Evolutionary conservation across 1,140 invertebrate species (phyloP).

Genomic region (Gonatopus flavifemur): DNA sequence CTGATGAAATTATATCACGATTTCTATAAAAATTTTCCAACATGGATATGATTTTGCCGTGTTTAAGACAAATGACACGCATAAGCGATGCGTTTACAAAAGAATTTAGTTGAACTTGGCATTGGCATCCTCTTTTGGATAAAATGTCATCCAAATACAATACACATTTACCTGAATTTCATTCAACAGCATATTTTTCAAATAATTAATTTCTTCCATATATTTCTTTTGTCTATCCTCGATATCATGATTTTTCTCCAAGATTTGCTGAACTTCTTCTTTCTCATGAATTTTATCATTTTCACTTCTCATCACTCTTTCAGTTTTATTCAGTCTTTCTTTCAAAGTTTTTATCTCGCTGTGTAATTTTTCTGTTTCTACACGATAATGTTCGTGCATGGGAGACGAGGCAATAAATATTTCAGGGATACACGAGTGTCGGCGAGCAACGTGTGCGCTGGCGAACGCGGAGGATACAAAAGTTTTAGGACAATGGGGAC

Average conservation of each 20-base stretch:
- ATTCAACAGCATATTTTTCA: slow-evolving; percentile 40
- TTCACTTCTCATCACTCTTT: slow-evolving; percentile 56
- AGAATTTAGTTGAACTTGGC: too few relatives aligned
- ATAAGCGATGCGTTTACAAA: too few relatives aligned
- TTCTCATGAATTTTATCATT: slow-evolving; percentile 44
- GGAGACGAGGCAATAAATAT: slow-evolving; percentile 25
- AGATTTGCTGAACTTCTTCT: slow-evolving; percentile 11
- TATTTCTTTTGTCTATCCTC: slow-evolving; percentile 54
- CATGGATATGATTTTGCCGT: too few relatives aligned
- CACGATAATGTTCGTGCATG: slow-evolving; percentile 46
- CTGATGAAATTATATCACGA: too few relatives aligned
- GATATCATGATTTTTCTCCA: slow-evolving; percentile 50
- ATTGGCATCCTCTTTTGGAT: too few relatives aligned
- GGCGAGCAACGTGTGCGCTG: slow-evolving; percentile 44
- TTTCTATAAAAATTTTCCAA: too few relatives aligned
- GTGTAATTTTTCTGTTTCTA: slow-evolving; percentile 61
- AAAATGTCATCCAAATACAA: too few relatives aligned
- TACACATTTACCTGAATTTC: slow-evolving; percentile 41
- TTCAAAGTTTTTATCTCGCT: slow-evolving; percentile 64
- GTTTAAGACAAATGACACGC: too few relatives aligned
- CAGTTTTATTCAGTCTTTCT: slow-evolving; percentile 61
- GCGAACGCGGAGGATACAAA: slow-evolving; percentile 48
- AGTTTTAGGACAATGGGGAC: slow-evolving; percentile 51
- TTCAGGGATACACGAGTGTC: slow-evolving; percentile 37
- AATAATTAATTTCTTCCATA: slow-evolving; percentile 44